Evolutionary conservation across 2,113 vertebrate species (phyloP), one percentile per base, ranked within the genome.

Genomic region (Seriola aureovittata): DNA sequence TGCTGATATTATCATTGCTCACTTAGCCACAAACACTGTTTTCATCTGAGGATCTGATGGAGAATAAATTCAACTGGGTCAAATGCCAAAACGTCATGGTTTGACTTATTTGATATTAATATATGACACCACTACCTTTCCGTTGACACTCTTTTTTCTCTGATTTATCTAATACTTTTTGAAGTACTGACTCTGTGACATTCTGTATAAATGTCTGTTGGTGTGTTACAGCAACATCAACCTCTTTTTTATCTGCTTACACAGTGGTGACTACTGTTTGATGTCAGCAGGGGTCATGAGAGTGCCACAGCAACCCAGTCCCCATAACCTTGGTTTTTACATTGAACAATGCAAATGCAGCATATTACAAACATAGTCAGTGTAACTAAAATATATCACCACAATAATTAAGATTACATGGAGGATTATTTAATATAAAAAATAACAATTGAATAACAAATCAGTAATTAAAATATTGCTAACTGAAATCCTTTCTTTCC

Each of bases 231-330:
- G 14, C 23, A 16, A 9, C 25, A 25, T 16, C 8, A n/a, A n/a
- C 52, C 14, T 34, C 1, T 29, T 4, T 29, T 52, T 9, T 17
- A 4, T 59, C 16, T 54, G 13, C 9, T 4, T 4, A 9, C 40
- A 66, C 40, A 48, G 32, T 7, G 87, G 87, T 89, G 60, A 81
- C 46, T 87, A 36, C 71, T 75, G 46, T 36, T 64, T 72, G 48
- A 8, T 77, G 78, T 74, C 93, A 92, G 83, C 72, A 94, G 93
- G 76, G 88, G 89, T 87, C 89, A 83, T 5, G 44, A 63, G 48
- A 52, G 65, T 34, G 34, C 80, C 58, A 78, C 42, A 64, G 17
- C 21, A 80, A 10, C 25, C 0, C 2, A 14, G 44, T 21, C 19
- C 2, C 40, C 19, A 11, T 4, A 16, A 16, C 5, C 17, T 23